Conservation (phyloP, 2,797 vertebrate species). For the Myripristis murdjan region DNA sequence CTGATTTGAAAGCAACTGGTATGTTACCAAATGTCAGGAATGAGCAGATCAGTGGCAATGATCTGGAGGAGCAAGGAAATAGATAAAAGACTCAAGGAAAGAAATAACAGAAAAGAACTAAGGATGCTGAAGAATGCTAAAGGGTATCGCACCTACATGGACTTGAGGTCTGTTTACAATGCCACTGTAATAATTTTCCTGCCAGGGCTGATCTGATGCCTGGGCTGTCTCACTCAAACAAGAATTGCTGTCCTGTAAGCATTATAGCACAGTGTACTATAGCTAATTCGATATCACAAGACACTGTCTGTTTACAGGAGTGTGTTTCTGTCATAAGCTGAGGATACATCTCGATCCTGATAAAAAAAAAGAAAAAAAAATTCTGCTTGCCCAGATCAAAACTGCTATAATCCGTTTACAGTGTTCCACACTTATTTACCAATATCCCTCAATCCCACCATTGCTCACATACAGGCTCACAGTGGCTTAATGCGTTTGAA, state of each 20-base stretch:
- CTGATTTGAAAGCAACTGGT: slow-evolving; percentile 27
- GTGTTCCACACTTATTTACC: slow-evolving; percentile 15
- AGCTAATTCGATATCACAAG: slow-evolving; percentile 8
- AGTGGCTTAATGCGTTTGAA: slow-evolving; percentile 7
- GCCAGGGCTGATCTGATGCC: not conserved
- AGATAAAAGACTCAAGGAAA: slow-evolving; percentile 26
- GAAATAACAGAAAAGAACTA: slow-evolving; percentile 20
- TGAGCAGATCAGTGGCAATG: slow-evolving; percentile 41
- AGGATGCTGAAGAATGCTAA: slow-evolving; percentile 3
- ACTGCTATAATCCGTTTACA: not conserved
- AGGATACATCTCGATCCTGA: not conserved
- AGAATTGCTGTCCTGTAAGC: too few species aligned
- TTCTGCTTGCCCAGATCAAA: not conserved
- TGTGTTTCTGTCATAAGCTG: not conserved
- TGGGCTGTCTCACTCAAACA: not conserved
- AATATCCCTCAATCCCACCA: too few species aligned
- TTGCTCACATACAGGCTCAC: not conserved
- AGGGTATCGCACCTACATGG: slow-evolving; percentile 4
- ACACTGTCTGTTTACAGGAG: not conserved
- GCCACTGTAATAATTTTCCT: not conserved
- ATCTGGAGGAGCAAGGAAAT: slow-evolving; percentile 28
- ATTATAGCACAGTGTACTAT: not conserved
- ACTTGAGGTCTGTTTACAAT: not conserved
- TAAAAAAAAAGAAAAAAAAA: not conserved
- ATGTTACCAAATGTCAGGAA: slow-evolving; percentile 11